Evolutionary conservation across 2,113 vertebrate species (phyloP), one percentile per base, ranked within the genome.

Genomic region (Oophaga pumilio): DNA sequence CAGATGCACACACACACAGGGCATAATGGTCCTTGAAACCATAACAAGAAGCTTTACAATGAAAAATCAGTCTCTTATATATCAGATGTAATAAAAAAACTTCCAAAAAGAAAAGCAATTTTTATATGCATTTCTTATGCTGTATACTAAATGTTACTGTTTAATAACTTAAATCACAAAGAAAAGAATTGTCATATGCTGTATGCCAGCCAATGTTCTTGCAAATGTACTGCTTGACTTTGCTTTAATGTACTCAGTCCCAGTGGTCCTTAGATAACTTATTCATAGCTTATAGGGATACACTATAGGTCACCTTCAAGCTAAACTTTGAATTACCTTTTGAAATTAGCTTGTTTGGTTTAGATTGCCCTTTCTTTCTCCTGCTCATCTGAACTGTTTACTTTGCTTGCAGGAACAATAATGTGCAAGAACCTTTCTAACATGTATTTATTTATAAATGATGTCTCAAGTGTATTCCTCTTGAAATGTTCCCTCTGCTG

Each of bases 241-340:
- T 77, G 56, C 60, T 64, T 52, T 62, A 77, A 78, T 53, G 59
- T 52, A 20, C n/a, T 52, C 14, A 76, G 64, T 77, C 60, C 74
- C 74, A 59, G 18, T 78, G 74, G 74, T 24, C 49, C 33, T 24
- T 14, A 66, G 14, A 64, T 66, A 77, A 78, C 74, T 64, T 86
- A 86, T 86, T 86, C 49, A 86, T 78, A 66, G 84, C 57, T 52
- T 86, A 86, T 77, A 86, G 74, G 74, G 84, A 64, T 66, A 77
- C 74, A 26, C 28, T 52, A 77, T 43, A 86, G 43, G 84, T 77
- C 74, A 86, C 84, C 57, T 66, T 86, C 43, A 52, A 78, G 76
- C 13, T 52, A 17, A 86, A 86, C 74, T 86, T 77, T 86, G 62
- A 66, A 86, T 78, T 86, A 86, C 84, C 73, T 86, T 64, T 86